Conservation (phyloP, 1,140 invertebrate species). For the Saccostrea glomerata region DNA sequence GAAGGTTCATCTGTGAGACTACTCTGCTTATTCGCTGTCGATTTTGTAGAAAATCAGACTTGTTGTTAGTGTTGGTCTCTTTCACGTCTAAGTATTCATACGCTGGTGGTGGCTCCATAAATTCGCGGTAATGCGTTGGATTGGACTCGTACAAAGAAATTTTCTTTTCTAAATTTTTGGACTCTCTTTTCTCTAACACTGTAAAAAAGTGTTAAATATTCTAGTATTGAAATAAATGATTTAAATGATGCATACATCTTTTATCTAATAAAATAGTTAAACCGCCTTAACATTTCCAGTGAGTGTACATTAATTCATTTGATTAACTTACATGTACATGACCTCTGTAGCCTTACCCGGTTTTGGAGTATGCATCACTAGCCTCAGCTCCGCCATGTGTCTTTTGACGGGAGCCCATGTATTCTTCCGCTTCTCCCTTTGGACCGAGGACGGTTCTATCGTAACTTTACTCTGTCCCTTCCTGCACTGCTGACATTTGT, state of each 20-base stretch:
- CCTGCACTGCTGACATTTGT: not conserved
- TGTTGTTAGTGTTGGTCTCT: not conserved
- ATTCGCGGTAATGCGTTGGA: not conserved
- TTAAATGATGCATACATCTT: too few species aligned
- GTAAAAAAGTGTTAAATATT: not conserved
- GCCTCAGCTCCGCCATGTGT: not conserved
- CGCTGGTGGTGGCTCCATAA: not conserved
- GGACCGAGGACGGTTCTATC: too few species aligned
- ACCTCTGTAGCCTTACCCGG: not conserved
- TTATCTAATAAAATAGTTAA: too few species aligned
- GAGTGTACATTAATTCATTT: too few species aligned
- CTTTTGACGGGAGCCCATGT: not conserved
- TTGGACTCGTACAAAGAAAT: not conserved
- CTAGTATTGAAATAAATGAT: not conserved
- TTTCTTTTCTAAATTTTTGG: conserved; percentile 8
- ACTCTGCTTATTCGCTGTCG: not conserved
- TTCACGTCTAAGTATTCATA: not conserved
- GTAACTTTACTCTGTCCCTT: not conserved
- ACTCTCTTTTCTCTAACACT: not conserved
- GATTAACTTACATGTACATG: too few species aligned
- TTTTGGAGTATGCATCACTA: not conserved
- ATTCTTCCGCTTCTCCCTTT: not conserved
- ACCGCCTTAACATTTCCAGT: too few species aligned
- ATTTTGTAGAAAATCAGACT: not conserved
- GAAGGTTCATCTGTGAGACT: not conserved